A percentile compares a stretch with the other conserved stretches of the same genome.
Conservation (phyloP, 1,140 invertebrate species). For the Heliconius eleuchia region DNA sequence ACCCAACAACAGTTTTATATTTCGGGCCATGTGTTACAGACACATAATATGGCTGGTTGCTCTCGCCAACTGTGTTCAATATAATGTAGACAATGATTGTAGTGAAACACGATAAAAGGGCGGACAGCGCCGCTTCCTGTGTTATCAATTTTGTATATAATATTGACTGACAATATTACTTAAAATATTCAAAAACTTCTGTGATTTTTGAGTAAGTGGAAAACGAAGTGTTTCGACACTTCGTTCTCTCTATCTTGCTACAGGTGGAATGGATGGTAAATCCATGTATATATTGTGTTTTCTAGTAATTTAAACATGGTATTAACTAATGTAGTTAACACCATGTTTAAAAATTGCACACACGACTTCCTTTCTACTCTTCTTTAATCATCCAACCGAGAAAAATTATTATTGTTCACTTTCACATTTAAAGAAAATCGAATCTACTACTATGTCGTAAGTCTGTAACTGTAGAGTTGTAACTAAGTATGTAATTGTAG, state of each 20-base stretch:
- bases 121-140: slow-evolving; percentile 56
- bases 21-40: background rate
- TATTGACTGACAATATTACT: slow-evolving; percentile 7
- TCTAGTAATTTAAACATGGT: too few species aligned
- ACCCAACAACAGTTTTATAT: background rate
- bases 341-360: background rate
- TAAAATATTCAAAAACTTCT: background rate
- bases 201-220: too few species aligned
- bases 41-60: background rate
- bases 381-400: background rate
- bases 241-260: too few species aligned
- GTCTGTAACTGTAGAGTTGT: too few species aligned
- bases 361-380: background rate
- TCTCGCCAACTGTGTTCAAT: background rate
- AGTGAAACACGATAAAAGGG: slow-evolving; percentile 56
- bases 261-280: too few species aligned
- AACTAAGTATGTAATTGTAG: too few species aligned
- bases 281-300: too few species aligned
- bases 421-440: background rate
- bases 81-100: slow-evolving; percentile 40
- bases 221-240: too few species aligned
- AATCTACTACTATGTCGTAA: background rate
- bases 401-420: background rate
- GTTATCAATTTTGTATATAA: slow-evolving; percentile 44
- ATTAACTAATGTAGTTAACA: too few species aligned